Evolutionary conservation across 2,113 vertebrate species (phyloP), one percentile per base, ranked within the genome.

Genomic region (Acrocephalus kingi): DNA sequence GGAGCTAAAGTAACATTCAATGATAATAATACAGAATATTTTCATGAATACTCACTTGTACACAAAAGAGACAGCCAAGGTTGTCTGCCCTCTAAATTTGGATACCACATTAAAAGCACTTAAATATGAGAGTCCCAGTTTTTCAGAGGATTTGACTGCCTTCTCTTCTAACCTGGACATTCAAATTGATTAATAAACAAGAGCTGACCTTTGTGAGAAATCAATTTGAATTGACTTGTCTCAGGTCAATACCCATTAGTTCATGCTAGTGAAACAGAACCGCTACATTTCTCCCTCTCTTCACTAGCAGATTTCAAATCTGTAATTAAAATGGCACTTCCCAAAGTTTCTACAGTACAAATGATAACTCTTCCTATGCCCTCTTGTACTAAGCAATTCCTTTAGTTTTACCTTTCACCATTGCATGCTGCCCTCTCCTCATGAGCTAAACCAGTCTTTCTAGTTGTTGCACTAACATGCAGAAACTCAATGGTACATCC

Each of bases 101-200:
- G 51, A 83, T 59, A 61, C 21, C 14, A 69, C 11, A 39, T 58
- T 69, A 76, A 51, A 93, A 68, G 13, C 28, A 84, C 27, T 27
- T 72, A 52, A 30, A 49, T 45, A 37, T 68, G 10, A 0, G 0
- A 66, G 23, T 46, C 35, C 4, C 0, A 0, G 15, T 66, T 82
- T 75, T 89, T 82, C 55, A 86, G 37, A 55, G 28, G 15, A 88
- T 66, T 68, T 94, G 46, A n/a, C 67, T 64, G 51, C 9, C 21
- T 76, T 72, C 56, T 76, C 41, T 79, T 25, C 25, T 62, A 90
- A 82, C 21, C 4, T 33, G 15, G 11, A 45, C 24, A 37, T 78
- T 75, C 31, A 55, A 46, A 89, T 9, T 49, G 20, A 89, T 37
- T 55, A 73, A 51, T 24, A 58, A 87, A 59, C 14, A 77, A 46